Percentiles rank a stretch among this genome's conserved stretches.
Conservation (phyloP, 2,797 vertebrate genomes). For the Halcyon chelicuti region DNA sequence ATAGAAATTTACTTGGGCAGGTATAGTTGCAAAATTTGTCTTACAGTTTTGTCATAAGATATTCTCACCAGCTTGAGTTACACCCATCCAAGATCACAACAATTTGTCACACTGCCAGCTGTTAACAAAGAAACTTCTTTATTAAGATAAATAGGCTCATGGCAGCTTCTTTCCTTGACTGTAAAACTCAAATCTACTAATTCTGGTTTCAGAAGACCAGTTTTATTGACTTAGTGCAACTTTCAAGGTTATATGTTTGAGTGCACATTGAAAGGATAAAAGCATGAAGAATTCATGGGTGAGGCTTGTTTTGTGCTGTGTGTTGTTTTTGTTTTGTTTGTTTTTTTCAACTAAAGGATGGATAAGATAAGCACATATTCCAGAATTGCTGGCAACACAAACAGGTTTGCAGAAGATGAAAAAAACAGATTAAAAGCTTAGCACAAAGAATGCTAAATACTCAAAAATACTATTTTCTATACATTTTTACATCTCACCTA, state of each 20-base stretch:
- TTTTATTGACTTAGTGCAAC: neutral
- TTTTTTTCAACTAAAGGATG: neutral
- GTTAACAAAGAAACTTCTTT: neutral
- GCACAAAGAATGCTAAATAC: neutral
- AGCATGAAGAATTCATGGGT: neutral
- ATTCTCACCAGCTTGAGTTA: neutral
- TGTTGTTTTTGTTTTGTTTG: neutral
- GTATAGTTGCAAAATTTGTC: neutral
- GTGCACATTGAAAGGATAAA: neutral
- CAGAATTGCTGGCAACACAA: neutral
- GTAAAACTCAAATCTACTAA: neutral
- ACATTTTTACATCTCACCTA: neutral
- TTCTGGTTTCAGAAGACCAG: rapidly evolving
- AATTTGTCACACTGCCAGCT: neutral
- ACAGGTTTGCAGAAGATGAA: neutral
- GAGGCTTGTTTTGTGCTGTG: neutral
- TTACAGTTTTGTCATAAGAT: neutral
- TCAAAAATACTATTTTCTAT: neutral
- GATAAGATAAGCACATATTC: neutral
- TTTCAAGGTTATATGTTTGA: neutral
- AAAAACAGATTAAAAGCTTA: neutral
- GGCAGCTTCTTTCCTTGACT: neutral
- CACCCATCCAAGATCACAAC: neutral
- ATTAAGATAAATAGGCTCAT: neutral
- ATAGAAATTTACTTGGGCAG: neutral